Conservation (phyloP, 2,888 invertebrate genomes). For the Thumatha senex region DNA sequence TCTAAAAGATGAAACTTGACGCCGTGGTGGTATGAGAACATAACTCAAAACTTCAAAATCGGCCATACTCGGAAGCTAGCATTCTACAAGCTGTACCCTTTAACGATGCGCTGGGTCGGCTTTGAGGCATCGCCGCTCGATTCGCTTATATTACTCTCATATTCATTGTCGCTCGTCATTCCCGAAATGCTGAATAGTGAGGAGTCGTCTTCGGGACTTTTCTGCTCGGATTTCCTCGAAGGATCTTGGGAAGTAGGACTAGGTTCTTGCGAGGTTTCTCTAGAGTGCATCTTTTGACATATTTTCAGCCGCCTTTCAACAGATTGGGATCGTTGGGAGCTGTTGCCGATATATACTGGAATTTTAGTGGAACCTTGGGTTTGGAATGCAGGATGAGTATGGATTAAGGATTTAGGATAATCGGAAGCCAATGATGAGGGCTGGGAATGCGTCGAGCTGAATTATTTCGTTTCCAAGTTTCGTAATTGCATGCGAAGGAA, state of each 20-base stretch:
- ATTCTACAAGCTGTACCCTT: constrained; percentile 81
- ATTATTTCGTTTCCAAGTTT: constrained; percentile 65
- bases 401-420: constrained; percentile 75
- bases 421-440: constrained; percentile 79
- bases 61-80: constrained; percentile 73
- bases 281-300: constrained; percentile 61
- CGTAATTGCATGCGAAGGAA: constrained; percentile 75
- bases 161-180: constrained; percentile 83
- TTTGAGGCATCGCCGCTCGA: constrained; percentile 77
- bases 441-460: constrained; percentile 81
- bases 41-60: constrained; percentile 58
- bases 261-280: constrained; percentile 73
- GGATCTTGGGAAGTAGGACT: constrained; percentile 77
- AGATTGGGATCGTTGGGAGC: constrained; percentile 83
- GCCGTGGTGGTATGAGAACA: constrained; percentile 33
- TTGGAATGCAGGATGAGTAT: constrained; percentile 82
- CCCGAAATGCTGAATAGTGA: constrained; percentile 83
- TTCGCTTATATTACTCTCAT: constrained; percentile 81
- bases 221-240: constrained; percentile 76
- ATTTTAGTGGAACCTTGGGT: constrained; percentile 88
- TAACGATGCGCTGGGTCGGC: constrained; percentile 74
- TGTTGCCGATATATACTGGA: constrained; percentile 87
- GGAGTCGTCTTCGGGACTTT: constrained; percentile 82
- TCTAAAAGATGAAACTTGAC: constrained; percentile 23
- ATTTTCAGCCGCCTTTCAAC: constrained; percentile 62